Evolutionary conservation across 2,113 vertebrate species (phyloP), one percentile per base, ranked within the genome.

Genomic region (Etheostoma cragini): DNA sequence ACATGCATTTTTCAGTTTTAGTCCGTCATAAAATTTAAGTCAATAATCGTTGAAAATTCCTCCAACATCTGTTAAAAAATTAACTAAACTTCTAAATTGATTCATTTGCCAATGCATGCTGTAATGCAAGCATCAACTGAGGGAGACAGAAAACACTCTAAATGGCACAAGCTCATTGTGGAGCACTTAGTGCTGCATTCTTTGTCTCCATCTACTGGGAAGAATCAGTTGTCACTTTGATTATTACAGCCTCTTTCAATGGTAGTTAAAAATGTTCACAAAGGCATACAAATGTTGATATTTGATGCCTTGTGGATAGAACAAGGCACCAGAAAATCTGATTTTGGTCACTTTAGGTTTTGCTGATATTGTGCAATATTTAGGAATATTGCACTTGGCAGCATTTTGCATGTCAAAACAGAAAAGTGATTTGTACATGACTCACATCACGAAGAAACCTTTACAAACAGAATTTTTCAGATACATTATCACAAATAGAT

Each of bases 121-220:
- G 57, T 53, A 35, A 24, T 75, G 52, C 65, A 2, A 22, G 3
- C 15, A 54, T 72, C 30, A 45, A 21, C 24, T 42, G 54, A 19
- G 10, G 74, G 52, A 42, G 42, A 53, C 13, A 26, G 50, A 58
- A 75, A 56, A 11, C 6, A 17, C 47, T 53, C 33, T 22, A 74
- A 73, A 65, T 16, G 38, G 11, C 30, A 6, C 21, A 33, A 33
- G 57, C 19, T 61, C 19, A 19, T 6, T 19, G n/a, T 61, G 16
- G 11, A 16, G 8, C 17, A 76, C 47, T 57, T 33, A n/a, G 30
- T 89, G 65, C 61, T 46, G 54, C 56, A 82, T 86, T 70, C 91
- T 94, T 88, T 94, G 93, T 90, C 93, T 90, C 92, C 93, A 92
- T 93, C 94, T 94, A 84, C 87, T 94, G 94, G 92, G 47, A 68